These are phyloP conservation scores for Myxocyprinus asiaticus DNA, from an alignment of 2,113 vertebrate species.

Conservation along the genomic window DNA sequence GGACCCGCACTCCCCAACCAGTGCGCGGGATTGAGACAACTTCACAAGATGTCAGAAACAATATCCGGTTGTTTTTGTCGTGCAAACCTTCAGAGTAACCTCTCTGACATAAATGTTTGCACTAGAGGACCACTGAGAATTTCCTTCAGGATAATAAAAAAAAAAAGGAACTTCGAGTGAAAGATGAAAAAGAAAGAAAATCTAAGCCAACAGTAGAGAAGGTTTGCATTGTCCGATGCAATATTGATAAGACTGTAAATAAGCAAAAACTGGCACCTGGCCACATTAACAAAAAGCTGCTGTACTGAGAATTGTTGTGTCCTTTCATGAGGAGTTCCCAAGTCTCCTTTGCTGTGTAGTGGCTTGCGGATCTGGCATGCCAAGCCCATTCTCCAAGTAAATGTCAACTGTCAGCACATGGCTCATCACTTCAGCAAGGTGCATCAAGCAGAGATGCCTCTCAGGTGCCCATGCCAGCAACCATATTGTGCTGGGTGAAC, in stretches of 20 bases:
- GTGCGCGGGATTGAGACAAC: slow-evolving; percentile 79
- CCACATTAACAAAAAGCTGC: slow-evolving; percentile 49
- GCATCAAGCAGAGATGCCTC: slow-evolving; percentile 69
- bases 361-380: slow-evolving; percentile 77
- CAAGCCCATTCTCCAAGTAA: slow-evolving; percentile 82
- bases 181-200: too few relatives aligned
- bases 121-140: slow-evolving; percentile 61
- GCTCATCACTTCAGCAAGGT: slow-evolving; percentile 77
- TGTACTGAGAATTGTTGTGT: slow-evolving; percentile 51
- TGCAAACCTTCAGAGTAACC: slow-evolving; percentile 49
- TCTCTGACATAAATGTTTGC: slow-evolving; percentile 28
- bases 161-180: not conserved
- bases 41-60: slow-evolving; percentile 88
- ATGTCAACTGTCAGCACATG: slow-evolving; percentile 83
- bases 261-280: slow-evolving; percentile 32
- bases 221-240: not conserved
- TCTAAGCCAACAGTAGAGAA: too few relatives aligned
- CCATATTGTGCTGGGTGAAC: slow-evolving; percentile 44
- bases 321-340: slow-evolving; percentile 47
- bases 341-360: slow-evolving; percentile 77
- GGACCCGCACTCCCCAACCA: slow-evolving; percentile 78
- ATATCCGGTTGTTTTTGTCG: slow-evolving; percentile 81
- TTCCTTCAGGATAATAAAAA: slow-evolving; percentile 26
- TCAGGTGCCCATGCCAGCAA: slow-evolving; percentile 61
- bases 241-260: slow-evolving; percentile 31